phyloP scores from a whole-genome alignment of 2,888 invertebrate genomes.

The Conops quadrifasciatus region DNA sequence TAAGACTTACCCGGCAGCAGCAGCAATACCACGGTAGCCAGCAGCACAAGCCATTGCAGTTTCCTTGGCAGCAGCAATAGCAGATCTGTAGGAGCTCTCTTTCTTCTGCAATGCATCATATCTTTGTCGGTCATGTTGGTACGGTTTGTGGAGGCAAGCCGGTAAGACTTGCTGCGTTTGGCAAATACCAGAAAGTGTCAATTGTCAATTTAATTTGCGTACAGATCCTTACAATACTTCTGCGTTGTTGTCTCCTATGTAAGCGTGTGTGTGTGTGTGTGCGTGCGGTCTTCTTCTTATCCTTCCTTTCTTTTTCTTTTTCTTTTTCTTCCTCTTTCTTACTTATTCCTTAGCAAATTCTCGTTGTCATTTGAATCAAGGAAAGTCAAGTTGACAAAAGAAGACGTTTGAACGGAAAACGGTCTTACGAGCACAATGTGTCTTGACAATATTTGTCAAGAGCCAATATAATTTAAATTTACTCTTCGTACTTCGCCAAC shows the following conservation, averaged over 20 bases:
- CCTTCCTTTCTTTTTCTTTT: conserved; percentile 1
- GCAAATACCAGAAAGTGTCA: conserved; percentile 46
- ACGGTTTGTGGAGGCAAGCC: too few species aligned
- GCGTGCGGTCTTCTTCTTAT: too few species aligned
- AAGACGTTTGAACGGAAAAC: too few species aligned
- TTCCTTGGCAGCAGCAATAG: conserved; percentile 37
- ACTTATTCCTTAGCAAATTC: too few species aligned
- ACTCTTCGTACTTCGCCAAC: conserved; percentile 7
- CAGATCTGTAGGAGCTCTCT: conserved; percentile 35
- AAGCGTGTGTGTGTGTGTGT: too few species aligned
- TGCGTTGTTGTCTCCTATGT: too few species aligned
- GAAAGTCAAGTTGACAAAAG: too few species aligned
- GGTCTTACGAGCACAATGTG: too few species aligned
- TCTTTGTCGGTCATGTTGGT: neutral
- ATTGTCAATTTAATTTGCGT: too few species aligned
- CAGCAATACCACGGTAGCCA: conserved; percentile 25
- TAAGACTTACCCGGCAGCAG: conserved; percentile 41
- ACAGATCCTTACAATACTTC: too few species aligned
- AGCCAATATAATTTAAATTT: neutral
- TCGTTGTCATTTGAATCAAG: too few species aligned
- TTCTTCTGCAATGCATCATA: conserved; percentile 6
- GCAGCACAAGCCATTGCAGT: conserved; percentile 28
- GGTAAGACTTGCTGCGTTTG: conserved; percentile 6
- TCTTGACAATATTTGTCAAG: neutral
- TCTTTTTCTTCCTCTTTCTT: neutral